A percentile compares a stretch with the other conserved stretches of the same genome.
Evolutionary conservation across 2,113 vertebrate species (phyloP).

Genomic region (Hyla sarda): DNA sequence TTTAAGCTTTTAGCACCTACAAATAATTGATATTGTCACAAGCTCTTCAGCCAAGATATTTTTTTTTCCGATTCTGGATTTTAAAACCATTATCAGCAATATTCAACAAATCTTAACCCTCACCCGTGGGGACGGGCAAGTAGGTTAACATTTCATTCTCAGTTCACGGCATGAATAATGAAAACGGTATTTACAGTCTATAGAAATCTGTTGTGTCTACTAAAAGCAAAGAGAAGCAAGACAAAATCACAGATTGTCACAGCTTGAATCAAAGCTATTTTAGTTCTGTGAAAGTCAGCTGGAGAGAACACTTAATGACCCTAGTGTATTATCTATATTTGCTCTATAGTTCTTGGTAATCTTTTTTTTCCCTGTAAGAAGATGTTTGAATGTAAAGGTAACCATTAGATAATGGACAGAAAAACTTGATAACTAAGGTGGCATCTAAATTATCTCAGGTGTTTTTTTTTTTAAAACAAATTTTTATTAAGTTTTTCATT

Average conservation of each 20-base stretch:
- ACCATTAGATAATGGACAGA: background rate
- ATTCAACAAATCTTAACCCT: conserved; percentile 47
- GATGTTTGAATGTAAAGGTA: background rate
- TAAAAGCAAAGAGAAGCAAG: too few species aligned
- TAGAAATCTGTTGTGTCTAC: background rate
- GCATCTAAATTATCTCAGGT: too few species aligned
- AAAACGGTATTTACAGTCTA: conserved; percentile 1
- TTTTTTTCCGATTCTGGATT: conserved; percentile 77
- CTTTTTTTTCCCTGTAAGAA: background rate
- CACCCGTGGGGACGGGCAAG: background rate
- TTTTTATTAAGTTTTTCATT: too few species aligned
- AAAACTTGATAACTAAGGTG: too few species aligned
- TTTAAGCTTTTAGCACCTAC: conserved; percentile 89
- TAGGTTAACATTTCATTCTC: conserved; percentile 43
- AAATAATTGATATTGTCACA: conserved; percentile 99
- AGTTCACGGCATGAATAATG: conserved; percentile 27
- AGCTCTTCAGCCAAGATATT: conserved; percentile 81
- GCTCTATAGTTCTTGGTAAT: background rate
- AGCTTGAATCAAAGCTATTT: background rate
- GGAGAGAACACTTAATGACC: background rate
- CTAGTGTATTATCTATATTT: background rate
- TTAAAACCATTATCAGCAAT: conserved; percentile 69
- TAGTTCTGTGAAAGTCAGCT: background rate
- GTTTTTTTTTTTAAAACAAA: too few species aligned
- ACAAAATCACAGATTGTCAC: background rate